phyloP scores from a whole-genome alignment of 2,113 vertebrate genomes.

The Genyomyrus donnyi region DNA sequence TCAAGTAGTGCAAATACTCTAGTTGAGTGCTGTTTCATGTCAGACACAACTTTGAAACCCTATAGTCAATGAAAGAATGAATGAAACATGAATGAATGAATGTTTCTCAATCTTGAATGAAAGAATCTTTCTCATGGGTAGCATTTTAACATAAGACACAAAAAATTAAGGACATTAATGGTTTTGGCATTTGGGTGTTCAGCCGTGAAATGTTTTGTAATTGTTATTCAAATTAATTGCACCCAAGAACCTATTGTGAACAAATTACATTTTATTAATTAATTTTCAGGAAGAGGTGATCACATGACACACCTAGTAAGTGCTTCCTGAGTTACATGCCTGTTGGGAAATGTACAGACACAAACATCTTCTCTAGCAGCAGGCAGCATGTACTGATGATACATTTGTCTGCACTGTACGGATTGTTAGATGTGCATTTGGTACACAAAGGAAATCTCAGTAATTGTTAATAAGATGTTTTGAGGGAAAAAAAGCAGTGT shows the following conservation, averaged over 20 bases:
- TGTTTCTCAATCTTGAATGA: constrained; percentile 9
- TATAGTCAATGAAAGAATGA: neutral
- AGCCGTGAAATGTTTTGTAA: constrained; percentile 14
- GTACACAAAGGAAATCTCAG: neutral
- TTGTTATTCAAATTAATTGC: constrained; percentile 6
- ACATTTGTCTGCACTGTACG: neutral
- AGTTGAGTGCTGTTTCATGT: constrained; percentile 1
- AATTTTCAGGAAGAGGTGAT: constrained; percentile 4
- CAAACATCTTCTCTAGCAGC: neutral
- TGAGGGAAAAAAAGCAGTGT: neutral
- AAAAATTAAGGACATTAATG: constrained; percentile 12
- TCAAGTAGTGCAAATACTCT: constrained; percentile 8
- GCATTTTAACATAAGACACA: constrained; percentile 10
- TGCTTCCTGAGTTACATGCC: neutral
- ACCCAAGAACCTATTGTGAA: neutral
- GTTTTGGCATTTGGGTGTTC: constrained; percentile 18
- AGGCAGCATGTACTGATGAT: constrained; percentile 1
- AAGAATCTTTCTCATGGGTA: neutral
- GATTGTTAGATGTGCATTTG: neutral
- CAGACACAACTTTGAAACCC: neutral
- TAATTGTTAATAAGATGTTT: neutral
- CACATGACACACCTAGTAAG: neutral
- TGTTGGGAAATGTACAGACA: constrained; percentile 8
- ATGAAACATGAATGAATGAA: constrained; percentile 9
- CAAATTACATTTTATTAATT: constrained; percentile 25